Evolutionary conservation across 2,888 invertebrate genomes (phyloP).

Genomic region (Portevinia maculata): DNA sequence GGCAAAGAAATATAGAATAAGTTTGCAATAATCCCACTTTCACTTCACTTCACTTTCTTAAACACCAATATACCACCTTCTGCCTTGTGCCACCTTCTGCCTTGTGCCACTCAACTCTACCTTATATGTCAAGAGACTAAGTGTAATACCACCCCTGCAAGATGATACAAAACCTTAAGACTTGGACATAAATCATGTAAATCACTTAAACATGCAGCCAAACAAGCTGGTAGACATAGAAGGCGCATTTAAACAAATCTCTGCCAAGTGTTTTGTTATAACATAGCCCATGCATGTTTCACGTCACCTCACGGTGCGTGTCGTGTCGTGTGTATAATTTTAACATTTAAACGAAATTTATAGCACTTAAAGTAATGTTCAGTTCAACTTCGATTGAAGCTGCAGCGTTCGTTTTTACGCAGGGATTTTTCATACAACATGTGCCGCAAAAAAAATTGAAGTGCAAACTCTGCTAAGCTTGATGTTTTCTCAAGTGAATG

Average conservation of each 20-base stretch:
- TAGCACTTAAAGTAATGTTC: conserved; percentile 65
- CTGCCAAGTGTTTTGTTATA: conserved; percentile 81
- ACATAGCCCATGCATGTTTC: conserved; percentile 51
- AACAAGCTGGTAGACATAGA: conserved; percentile 49
- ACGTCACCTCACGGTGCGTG: conserved; percentile 45
- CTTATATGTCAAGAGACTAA: conserved; percentile 35
- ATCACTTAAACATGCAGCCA: conserved; percentile 82
- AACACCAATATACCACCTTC: conserved; percentile 32
- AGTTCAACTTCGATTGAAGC: conserved; percentile 66
- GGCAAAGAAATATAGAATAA: too few relatives aligned
- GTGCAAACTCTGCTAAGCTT: conserved; percentile 19
- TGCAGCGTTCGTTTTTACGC: neutral
- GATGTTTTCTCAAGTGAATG: conserved; percentile 42
- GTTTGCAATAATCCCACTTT: neutral
- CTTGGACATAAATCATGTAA: conserved; percentile 82
- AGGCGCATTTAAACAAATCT: conserved; percentile 82
- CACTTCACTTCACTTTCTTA: conserved; percentile 19
- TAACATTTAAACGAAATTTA: conserved; percentile 72
- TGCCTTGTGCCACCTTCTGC: conserved; percentile 18
- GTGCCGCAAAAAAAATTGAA: neutral
- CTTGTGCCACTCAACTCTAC: conserved; percentile 3
- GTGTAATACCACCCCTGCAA: conserved; percentile 14
- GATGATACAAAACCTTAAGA: conserved; percentile 76
- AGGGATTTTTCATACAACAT: conserved; percentile 17
- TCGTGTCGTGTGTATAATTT: conserved; percentile 68